Conservation (phyloP, 2,888 invertebrate genomes). For the Yponomeuta plumbellus region DNA sequence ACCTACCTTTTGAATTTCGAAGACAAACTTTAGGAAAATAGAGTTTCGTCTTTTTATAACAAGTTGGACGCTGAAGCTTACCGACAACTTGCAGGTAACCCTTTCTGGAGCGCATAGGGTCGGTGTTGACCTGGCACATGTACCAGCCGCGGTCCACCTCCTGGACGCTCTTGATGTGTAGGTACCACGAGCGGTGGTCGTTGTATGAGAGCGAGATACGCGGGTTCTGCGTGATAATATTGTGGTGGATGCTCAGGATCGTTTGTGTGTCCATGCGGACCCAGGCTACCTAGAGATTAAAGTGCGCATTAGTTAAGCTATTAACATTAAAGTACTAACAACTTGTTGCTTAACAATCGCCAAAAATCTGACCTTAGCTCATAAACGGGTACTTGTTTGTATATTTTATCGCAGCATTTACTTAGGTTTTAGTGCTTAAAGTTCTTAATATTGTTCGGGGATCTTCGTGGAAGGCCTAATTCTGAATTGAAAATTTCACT, state of each 20-base stretch:
- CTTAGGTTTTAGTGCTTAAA: no score
- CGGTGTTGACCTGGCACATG: conserved; percentile 95
- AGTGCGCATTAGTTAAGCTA: background rate
- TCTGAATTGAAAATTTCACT: no score
- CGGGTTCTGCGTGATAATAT: conserved; percentile 93
- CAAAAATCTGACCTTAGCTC: no score
- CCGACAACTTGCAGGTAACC: conserved; percentile 94
- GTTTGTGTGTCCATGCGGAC: conserved; percentile 95
- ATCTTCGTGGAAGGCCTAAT: no score
- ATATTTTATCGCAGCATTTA: no score
- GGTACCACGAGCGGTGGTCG: conserved; percentile 93
- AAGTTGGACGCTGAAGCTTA: conserved; percentile 57
- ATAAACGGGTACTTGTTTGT: no score
- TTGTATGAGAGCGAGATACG: conserved; percentile 91
- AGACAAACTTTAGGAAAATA: background rate
- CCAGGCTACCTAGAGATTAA: conserved; percentile 86
- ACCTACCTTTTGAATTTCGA: background rate
- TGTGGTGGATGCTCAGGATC: conserved; percentile 93
- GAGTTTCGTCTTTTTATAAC: background rate
- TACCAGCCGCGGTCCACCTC: conserved; percentile 93
- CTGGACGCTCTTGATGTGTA: conserved; percentile 91
- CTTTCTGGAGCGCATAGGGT: conserved; percentile 92
- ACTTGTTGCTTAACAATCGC: no score
- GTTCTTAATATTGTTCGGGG: no score
- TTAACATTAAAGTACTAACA: no score